Evolutionary conservation across 2,797 vertebrate genomes (phyloP).

Genomic region (Hipposideros larvatus): DNA sequence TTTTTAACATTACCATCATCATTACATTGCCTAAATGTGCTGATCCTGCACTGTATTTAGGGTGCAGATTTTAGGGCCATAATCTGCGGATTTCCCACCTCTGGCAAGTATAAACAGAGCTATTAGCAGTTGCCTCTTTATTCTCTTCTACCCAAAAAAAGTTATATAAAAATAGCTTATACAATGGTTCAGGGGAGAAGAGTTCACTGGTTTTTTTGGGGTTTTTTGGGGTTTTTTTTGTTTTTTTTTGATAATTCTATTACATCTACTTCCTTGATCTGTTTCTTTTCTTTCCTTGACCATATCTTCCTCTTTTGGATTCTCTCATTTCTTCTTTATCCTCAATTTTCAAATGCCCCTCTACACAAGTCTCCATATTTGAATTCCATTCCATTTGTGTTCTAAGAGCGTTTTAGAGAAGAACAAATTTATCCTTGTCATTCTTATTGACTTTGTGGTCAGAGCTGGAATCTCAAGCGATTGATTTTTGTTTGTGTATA

Average conservation of each 20-base stretch:
- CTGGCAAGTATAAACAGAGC: constrained; percentile 23
- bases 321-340: neutral
- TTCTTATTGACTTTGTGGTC: constrained; percentile 81
- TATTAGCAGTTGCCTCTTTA: neutral
- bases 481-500: constrained; percentile 79
- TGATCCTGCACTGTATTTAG: neutral
- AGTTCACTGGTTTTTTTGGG: neutral
- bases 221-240: neutral
- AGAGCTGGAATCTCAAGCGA: constrained; percentile 72
- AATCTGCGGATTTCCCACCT: neutral
- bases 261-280: neutral
- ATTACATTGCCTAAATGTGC: neutral
- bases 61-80: neutral
- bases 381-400: constrained; percentile 58
- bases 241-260: neutral
- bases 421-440: constrained; percentile 80
- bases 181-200: neutral
- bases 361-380: neutral
- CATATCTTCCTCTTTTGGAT: neutral
- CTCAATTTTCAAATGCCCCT: neutral
- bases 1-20: constrained; percentile 11
- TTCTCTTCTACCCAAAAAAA: too few species aligned
- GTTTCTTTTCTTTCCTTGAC: constrained; percentile 36
- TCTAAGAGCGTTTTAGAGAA: constrained; percentile 69
- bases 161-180: neutral